Base-by-base conservation (phyloP, 2,888 invertebrate species). In the Chloromyia formosa region DNA sequence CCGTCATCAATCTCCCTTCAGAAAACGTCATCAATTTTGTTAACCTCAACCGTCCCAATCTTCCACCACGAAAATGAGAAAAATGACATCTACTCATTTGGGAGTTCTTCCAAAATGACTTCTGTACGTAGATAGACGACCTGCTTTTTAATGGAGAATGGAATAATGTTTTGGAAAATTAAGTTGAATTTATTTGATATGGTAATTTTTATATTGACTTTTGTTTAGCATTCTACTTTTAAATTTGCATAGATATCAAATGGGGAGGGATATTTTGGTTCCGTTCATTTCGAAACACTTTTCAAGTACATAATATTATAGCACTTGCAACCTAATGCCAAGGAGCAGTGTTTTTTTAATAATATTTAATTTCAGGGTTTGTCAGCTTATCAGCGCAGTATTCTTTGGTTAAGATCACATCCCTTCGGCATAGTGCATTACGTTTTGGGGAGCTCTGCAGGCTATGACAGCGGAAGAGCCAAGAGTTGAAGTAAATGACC, bases 1-100 rank as follows among this genome's bases (percentile, higher is more conserved):
- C 73, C 53, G 69, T 76, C 76, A 76, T 76, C 76, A 76, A 76
- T 76, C 76, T 76, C 73, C 35, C 74, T 74, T 35, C 35, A 22
- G 40, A 71, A 27, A 54, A 54, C 22, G 23, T 54, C 68, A 69
- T 69, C 68, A 69, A 54, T 69, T 69, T 23, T 54, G 54, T 64
- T 64, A 64, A 64, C 53, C 68, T 69, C 68, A 53, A 53, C n/a
- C 22, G 53, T 53, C 53, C n/a, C 16, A 27, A 61, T 23, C 23
- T 27, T 49, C 49, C 12, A 40, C 62, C 23, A 16, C 12, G 53
- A 69, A 69, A 54, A 69, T 69, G 54, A 27, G 68, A 53, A 16
- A 54, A 69, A 54, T 69, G 54, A 53, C 68, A 53, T 69, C 68
- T n/a, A 69, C 54, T 69, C 68, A 69, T 69, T 69, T 69, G 68